A percentile compares a stretch with the other conserved stretches of the same genome.
Conservation (phyloP, 2,797 vertebrate species). For the Anableps anableps region DNA sequence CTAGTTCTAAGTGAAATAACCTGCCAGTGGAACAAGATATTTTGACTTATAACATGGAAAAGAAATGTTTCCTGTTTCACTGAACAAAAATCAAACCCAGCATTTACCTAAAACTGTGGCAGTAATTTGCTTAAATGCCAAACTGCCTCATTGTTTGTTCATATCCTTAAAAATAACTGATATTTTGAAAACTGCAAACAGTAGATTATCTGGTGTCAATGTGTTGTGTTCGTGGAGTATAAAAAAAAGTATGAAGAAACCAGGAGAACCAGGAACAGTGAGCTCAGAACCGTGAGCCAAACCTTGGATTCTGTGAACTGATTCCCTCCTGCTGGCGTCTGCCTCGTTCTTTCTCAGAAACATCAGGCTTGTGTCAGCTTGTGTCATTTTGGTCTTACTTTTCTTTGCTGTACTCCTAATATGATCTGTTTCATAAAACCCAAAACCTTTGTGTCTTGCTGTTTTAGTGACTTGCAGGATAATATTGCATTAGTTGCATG, state of each 20-base stretch:
- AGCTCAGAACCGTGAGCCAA: too few relatives aligned
- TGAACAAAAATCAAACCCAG: neutral
- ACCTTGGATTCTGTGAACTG: neutral
- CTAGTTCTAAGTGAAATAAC: too few relatives aligned
- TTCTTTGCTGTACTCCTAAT: neutral
- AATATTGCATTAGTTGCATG: constrained; percentile 39
- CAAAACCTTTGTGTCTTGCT: constrained; percentile 26
- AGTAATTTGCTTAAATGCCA: neutral
- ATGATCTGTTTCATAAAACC: neutral
- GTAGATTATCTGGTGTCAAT: neutral
- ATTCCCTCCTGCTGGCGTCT: too few relatives aligned
- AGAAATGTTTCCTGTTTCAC: neutral
- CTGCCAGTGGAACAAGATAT: too few relatives aligned
- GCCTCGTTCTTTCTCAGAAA: neutral
- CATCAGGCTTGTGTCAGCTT: neutral
- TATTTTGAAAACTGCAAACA: neutral
- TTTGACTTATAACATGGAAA: too few relatives aligned
- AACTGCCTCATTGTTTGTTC: neutral
- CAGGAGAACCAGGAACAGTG: too few relatives aligned
- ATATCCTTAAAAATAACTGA: neutral
- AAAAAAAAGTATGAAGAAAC: neutral
- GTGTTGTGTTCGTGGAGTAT: neutral
- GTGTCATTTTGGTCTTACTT: neutral
- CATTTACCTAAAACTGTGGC: neutral
- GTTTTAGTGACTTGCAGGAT: constrained; percentile 23